phyloP scores from a whole-genome alignment of 2,797 vertebrate species.

The Microctenopoma lineatum region DNA sequence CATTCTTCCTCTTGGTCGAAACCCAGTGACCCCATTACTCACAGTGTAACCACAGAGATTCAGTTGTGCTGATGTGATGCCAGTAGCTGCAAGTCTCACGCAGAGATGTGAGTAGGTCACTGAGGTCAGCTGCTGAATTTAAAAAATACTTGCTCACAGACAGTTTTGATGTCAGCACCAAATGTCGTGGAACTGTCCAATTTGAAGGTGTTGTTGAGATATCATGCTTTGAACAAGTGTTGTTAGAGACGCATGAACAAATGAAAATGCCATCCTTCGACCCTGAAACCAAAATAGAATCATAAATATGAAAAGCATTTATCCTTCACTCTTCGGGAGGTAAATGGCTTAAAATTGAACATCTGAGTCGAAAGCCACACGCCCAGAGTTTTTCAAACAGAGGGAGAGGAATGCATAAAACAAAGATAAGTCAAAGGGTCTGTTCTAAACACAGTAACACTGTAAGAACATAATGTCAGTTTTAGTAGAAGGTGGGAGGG shows the following conservation, averaged over 20 bases:
- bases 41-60: neutral
- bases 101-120: too few species aligned
- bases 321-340: constrained; percentile 43
- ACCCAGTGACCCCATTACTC: neutral
- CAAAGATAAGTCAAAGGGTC: too few species aligned
- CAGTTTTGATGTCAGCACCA: neutral
- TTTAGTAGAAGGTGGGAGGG: neutral
- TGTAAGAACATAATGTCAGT: neutral
- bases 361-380: constrained; percentile 42
- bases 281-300: constrained; percentile 18
- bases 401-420: constrained; percentile 11
- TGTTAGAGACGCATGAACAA: constrained; percentile 15
- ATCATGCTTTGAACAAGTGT: neutral
- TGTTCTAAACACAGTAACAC: neutral
- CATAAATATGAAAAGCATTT: constrained; percentile 35
- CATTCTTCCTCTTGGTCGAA: neutral
- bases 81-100: too few species aligned
- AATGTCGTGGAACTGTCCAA: neutral
- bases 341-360: constrained; percentile 61
- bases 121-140: too few species aligned
- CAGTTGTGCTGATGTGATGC: too few species aligned
- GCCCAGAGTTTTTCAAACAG: constrained; percentile 43
- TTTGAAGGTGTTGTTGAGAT: neutral
- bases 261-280: neutral
- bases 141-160: too few species aligned